Evolutionary conservation across 2,888 invertebrate genomes (phyloP).

Genomic region (Limnephilus rhombicus): DNA sequence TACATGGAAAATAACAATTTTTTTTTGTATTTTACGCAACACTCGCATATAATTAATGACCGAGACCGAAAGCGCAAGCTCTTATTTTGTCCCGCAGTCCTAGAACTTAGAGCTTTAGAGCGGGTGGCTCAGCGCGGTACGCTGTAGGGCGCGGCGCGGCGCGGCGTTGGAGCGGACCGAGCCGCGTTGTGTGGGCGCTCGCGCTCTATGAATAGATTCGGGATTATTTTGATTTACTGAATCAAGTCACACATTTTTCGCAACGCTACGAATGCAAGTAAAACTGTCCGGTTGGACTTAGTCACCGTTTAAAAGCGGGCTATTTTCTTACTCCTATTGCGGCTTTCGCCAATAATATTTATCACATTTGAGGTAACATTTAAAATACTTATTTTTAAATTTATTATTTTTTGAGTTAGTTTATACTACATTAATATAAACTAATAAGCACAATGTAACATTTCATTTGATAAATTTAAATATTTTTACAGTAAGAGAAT

Average conservation of each 20-base stretch:
- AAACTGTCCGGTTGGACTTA: conserved; percentile 4
- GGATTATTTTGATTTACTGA: conserved; percentile 62
- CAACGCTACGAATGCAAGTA: conserved; percentile 46
- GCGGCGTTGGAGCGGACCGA: conserved; percentile 9
- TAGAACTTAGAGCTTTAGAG: not conserved
- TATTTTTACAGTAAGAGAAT: too few species aligned
- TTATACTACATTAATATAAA: too few species aligned
- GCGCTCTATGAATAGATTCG: conserved; percentile 44
- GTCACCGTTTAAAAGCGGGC: conserved; percentile 34
- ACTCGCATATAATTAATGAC: not conserved
- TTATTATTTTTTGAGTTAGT: too few species aligned
- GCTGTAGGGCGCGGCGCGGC: too few species aligned
- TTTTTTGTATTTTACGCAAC: not conserved
- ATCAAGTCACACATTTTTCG: conserved; percentile 60
- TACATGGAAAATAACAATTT: not conserved
- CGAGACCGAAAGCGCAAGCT: not conserved
- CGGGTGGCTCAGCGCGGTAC: not conserved
- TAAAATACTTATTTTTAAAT: not conserved
- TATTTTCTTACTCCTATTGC: conserved; percentile 41
- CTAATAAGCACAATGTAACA: too few species aligned
- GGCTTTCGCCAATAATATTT: not conserved
- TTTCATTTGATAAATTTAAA: too few species aligned
- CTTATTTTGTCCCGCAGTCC: not conserved
- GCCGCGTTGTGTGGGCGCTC: conserved; percentile 54
- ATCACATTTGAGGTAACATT: conserved; percentile 34